Base-by-base conservation (phyloP, 2,113 vertebrate genomes). In the Neogale vison region DNA sequence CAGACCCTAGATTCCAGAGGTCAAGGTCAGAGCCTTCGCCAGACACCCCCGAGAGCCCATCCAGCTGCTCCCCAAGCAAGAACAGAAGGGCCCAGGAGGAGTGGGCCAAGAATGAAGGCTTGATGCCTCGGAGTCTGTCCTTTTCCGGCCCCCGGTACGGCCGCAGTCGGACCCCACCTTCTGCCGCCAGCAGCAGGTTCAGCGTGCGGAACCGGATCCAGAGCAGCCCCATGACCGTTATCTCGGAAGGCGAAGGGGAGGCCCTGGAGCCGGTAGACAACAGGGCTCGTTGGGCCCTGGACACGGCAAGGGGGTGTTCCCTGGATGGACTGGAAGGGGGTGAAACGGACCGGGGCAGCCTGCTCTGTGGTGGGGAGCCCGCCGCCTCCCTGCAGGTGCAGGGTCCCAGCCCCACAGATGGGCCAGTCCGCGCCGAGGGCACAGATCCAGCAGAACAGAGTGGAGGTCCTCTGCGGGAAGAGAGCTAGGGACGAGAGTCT, bases 151-250 rank as follows among this genome's bases (percentile, higher is more conserved):
- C 98, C 0, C 99, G 99, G 95, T 99, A 99, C 0, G 99, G 99
- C 61, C 99, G 99, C 13, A 99, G 99, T 0, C 99, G 99, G 77
- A 99, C 99, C 0, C 99, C 99, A 0, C 99, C 99, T 0, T 99
- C 99, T 0, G 99, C 99, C 0, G 99, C 99, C 98, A 99, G 99
- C 99, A 99, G 99, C 99, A 99, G 99, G 96, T 99, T 99, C 98
- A 99, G 99, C 34, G 96, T 99, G 31, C 99, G 99, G 84, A 99
- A 99, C 98, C 99, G 99, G 34, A 99, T 99, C 98, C 99, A 99
- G 97, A 99, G 99, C 99, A 99, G 99, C 98, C 99, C 99, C 42
- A 99, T 99, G 99, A 99, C 99, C 0, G 99, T 99, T 83, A 99
- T 99, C 98, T 99, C 99, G 0, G 99, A 99, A 97, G 99, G 99